phyloP scores from a whole-genome alignment of 2,797 vertebrate species.

The Emys orbicularis region DNA sequence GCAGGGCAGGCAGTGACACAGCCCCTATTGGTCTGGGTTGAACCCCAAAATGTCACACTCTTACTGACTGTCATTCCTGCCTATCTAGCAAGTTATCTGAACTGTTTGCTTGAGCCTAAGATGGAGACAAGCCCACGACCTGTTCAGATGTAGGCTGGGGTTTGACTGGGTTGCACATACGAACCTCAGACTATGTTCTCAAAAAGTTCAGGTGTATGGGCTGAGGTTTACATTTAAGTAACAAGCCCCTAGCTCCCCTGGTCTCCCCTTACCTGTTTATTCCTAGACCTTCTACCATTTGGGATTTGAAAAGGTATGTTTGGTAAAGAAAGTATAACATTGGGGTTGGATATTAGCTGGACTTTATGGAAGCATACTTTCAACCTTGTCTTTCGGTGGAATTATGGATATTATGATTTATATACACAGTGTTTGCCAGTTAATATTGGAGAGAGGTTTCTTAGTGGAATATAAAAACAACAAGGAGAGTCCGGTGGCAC shows the following conservation, averaged over 20 bases:
- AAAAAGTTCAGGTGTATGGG: neutral
- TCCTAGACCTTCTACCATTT: neutral
- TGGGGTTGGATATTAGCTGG: neutral
- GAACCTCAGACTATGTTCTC: neutral
- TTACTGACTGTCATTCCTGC: accelerated
- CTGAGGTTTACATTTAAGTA: neutral
- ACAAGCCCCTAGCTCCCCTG: neutral
- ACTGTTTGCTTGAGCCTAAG: neutral
- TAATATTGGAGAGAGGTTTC: neutral
- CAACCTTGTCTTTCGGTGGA: neutral
- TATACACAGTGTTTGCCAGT: neutral
- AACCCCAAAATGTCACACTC: neutral
- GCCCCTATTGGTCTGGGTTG: neutral
- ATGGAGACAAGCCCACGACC: neutral
- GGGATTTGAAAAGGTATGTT: neutral
- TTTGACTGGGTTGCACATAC: neutral
- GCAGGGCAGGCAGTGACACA: neutral
- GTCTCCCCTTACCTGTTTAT: neutral
- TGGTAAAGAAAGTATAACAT: neutral
- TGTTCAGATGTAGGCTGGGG: neutral
- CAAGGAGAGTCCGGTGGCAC: too few relatives aligned
- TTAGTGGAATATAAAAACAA: too few relatives aligned
- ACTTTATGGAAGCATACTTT: neutral
- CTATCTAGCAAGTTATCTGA: neutral
- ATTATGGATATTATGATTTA: neutral